A percentile compares a stretch with the other conserved stretches of the same genome.
These are phyloP conservation scores for Gymnocephalus cernua DNA, from an alignment of 2,113 vertebrate genomes.

Conservation along the genomic window DNA sequence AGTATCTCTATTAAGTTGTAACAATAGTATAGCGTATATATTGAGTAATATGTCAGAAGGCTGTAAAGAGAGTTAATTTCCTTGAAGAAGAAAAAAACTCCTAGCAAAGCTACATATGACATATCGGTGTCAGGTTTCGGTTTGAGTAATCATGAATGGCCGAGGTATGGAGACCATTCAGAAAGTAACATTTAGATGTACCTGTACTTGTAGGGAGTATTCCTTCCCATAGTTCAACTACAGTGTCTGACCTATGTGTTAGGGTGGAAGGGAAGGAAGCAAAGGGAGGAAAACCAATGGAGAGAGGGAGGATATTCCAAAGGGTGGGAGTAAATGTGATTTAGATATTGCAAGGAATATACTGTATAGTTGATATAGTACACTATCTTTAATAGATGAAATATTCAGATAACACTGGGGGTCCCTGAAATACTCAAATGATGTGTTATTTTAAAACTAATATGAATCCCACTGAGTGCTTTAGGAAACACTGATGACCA, in stretches of 20 bases:
- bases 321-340: neutral
- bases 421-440: too few relatives aligned
- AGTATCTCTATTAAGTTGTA: slow-evolving; percentile 38
- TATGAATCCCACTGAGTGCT: neutral
- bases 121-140: neutral
- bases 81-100: neutral
- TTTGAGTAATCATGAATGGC: too few relatives aligned
- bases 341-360: neutral
- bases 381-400: neutral
- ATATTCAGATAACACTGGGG: neutral
- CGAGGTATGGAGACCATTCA: neutral
- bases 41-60: neutral
- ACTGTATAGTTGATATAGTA: neutral
- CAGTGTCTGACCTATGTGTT: neutral
- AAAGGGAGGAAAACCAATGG: neutral
- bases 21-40: neutral
- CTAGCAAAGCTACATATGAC: neutral
- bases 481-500: neutral
- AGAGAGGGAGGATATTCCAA: neutral
- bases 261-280: neutral
- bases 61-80: neutral
- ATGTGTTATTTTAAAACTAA: too few relatives aligned
- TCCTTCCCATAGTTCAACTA: too few relatives aligned
- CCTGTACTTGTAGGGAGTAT: neutral
- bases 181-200: neutral